Evolutionary conservation across 2,797 vertebrate genomes (phyloP), one percentile per base, ranked within the genome.

Genomic region (Amblyraja radiata): DNA sequence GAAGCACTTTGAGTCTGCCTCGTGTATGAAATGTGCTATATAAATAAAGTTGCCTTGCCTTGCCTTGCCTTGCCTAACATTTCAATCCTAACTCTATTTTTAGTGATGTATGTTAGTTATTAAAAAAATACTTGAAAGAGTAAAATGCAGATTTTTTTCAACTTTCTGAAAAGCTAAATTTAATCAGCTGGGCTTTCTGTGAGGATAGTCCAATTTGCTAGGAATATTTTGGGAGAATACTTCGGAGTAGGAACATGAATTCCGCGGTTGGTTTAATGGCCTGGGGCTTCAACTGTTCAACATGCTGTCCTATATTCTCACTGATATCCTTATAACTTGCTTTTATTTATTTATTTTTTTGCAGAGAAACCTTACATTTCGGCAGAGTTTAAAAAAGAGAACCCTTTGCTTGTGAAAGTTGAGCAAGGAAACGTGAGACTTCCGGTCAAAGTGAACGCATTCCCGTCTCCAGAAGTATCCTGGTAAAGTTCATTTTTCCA

Each of bases 351-450:
- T 92, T 36, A 74, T 54, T 39, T 23, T 93, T 68, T 95, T 95
- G 86, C 95, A 99, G 98, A 98, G 90, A 97, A 97, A 94, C 96
- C 98, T 71, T 98, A 96, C 95, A 93, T 99, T 58, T 96, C 94
- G 0, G 93, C 97, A 32, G 95, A 95, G 11, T 95, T 96, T 93
- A 97, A 93, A 94, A 95, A 94, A 84, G 94, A 93, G 0, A 93
- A 61, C 1, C 79, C 54, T 0, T 94, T 97, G 0, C 94, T 94
- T 54, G 95, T 94, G 13, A 76, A 7, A 14, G 96, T 97, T 61
- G 97, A 97, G n/a, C 94, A 92, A 91, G 97, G 95, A 93, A 95
- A 93, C 63, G 11, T 97, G 93, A 96, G 96, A 74, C 95, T 99
- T 93, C 95, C 96, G 6, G 97, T 97, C 21, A 97, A 94, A 93